These are phyloP conservation scores for Hypomecis atomaria DNA, from an alignment of 2,888 invertebrate species.

Conservation along the genomic window DNA sequence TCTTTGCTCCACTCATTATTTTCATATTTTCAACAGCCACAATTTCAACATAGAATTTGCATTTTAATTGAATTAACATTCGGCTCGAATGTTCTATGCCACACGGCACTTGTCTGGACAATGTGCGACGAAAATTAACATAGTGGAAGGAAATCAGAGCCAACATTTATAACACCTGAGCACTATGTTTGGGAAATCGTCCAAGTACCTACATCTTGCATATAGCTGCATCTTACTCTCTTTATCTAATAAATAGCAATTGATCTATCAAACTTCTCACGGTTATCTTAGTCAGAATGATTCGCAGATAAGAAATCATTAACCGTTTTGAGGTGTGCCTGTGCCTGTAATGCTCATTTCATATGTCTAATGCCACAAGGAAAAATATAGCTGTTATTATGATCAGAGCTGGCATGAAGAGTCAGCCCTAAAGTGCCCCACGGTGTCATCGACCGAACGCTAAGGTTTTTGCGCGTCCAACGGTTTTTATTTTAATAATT, in stretches of 20 bases:
- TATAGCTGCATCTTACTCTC: background rate
- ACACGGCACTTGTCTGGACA: constrained; percentile 11
- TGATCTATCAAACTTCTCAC: background rate
- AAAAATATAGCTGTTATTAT: constrained; percentile 59
- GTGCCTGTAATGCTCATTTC: constrained; percentile 29
- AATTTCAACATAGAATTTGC: constrained; percentile 65
- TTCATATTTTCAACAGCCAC: constrained; percentile 56
- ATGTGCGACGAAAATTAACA: constrained; percentile 11
- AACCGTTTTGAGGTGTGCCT: constrained; percentile 14
- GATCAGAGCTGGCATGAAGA: constrained; percentile 66
- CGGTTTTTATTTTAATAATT: constrained; percentile 80
- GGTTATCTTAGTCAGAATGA: background rate
- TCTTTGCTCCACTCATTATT: constrained; percentile 52
- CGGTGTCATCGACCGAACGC: constrained; percentile 77
- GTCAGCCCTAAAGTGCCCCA: constrained; percentile 81
- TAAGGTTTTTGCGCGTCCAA: constrained; percentile 79
- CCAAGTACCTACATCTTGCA: background rate
- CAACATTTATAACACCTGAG: background rate
- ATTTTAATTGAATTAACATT: constrained; percentile 65
- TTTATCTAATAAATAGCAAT: background rate
- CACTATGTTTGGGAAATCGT: constrained; percentile 7
- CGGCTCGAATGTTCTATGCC: constrained; percentile 39
- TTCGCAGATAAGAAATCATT: constrained; percentile 5
- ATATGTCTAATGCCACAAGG: constrained; percentile 38
- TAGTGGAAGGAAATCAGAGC: constrained; percentile 12